Conservation (phyloP, 2,888 invertebrate genomes). For the Acleris holmiana region DNA sequence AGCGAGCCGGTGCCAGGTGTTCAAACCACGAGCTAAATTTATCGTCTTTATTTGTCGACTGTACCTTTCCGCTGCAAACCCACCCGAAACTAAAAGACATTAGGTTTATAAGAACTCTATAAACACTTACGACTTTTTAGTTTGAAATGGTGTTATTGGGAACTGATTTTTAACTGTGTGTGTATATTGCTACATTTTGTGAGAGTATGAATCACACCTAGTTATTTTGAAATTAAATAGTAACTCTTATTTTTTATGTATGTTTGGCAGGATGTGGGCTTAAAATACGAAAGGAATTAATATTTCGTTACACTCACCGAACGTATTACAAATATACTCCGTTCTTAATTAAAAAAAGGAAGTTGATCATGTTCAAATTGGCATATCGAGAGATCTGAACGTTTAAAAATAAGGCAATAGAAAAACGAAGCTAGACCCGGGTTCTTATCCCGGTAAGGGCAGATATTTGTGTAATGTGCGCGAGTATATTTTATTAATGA, state of each 20-base stretch:
- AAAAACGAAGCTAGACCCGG: too few relatives aligned
- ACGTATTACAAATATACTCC: too few relatives aligned
- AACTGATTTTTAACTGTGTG: constrained; percentile 26
- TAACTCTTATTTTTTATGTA: not conserved
- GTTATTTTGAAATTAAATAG: constrained; percentile 22
- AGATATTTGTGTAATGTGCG: too few relatives aligned
- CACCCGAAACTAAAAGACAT: too few relatives aligned
- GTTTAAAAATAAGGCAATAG: too few relatives aligned
- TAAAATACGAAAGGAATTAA: not conserved
- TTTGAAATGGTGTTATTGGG: constrained; percentile 3
- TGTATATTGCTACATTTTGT: not conserved
- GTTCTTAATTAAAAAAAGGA: too few relatives aligned
- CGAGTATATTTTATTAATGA: too few relatives aligned
- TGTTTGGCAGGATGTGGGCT: constrained; percentile 15
- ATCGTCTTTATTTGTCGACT: constrained; percentile 81
- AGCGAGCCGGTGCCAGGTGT: constrained; percentile 77
- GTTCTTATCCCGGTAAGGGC: too few relatives aligned
- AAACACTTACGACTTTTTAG: too few relatives aligned
- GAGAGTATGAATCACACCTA: constrained; percentile 28
- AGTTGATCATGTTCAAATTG: too few relatives aligned
- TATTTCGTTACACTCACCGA: constrained; percentile 12
- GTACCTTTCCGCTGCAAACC: constrained; percentile 47
- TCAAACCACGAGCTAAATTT: constrained; percentile 81
- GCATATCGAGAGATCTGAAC: too few relatives aligned
- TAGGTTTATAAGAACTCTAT: too few relatives aligned